Evolutionary conservation across 2,113 vertebrate genomes (phyloP).

Genomic region (Bothrops jararaca): DNA sequence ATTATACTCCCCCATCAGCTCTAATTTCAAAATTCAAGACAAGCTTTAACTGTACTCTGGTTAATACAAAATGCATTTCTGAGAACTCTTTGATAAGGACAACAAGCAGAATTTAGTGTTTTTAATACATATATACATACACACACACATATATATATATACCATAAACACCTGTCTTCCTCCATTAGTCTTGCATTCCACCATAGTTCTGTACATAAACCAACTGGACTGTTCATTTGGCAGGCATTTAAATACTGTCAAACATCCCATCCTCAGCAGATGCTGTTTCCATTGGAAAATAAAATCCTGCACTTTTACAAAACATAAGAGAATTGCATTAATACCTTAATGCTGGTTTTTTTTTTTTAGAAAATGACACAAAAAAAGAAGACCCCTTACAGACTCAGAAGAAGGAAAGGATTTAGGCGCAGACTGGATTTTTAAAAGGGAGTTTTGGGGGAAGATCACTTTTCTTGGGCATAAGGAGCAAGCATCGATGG

Average conservation of each 20-base stretch:
- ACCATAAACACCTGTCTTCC: slow-evolving; percentile 21
- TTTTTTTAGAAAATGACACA: slow-evolving; percentile 23
- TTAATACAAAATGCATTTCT: slow-evolving; percentile 57
- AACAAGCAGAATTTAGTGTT: slow-evolving; percentile 39
- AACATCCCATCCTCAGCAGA: neutral
- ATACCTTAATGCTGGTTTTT: slow-evolving; percentile 18
- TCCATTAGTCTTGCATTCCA: slow-evolving; percentile 11
- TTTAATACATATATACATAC: neutral
- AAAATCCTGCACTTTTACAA: neutral
- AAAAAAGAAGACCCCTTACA: slow-evolving; percentile 46
- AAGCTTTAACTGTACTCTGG: slow-evolving; percentile 76
- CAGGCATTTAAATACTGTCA: slow-evolving; percentile 20
- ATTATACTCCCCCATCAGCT: slow-evolving; percentile 28
- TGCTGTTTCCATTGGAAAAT: neutral
- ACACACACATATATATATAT: slow-evolving; percentile 28
- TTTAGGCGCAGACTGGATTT: slow-evolving; percentile 26
- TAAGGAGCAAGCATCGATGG: slow-evolving; percentile 42
- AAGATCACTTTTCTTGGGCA: slow-evolving; percentile 29
- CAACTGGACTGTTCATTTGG: neutral
- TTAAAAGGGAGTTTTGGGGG: slow-evolving; percentile 11
- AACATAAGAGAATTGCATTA: slow-evolving; percentile 1
- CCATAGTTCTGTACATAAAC: neutral
- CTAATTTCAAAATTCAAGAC: slow-evolving; percentile 58
- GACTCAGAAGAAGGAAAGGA: slow-evolving; percentile 39
- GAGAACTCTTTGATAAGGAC: slow-evolving; percentile 49